phyloP scores from a whole-genome alignment of 2,888 invertebrate genomes.

The Hedya salicella region DNA sequence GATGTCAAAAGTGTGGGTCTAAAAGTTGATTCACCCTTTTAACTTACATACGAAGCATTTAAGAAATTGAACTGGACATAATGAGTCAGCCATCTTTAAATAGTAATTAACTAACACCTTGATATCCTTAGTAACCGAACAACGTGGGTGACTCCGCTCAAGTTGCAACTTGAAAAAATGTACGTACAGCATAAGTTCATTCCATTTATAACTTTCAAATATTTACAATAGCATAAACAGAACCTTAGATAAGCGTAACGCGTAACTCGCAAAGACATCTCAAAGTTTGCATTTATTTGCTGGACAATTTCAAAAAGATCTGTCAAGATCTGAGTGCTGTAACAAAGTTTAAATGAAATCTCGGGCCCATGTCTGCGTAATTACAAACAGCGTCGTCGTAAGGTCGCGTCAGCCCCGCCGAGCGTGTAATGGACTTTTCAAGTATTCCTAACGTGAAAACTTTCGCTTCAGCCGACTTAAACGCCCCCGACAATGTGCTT shows the following conservation, averaged over 20 bases:
- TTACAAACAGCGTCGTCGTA: constrained; percentile 77
- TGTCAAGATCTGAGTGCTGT: constrained; percentile 67
- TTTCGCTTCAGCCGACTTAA: constrained; percentile 75
- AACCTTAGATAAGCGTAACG: neutral
- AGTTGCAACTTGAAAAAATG: too few relatives aligned
- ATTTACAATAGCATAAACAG: neutral
- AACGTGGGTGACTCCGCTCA: too few relatives aligned
- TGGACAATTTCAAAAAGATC: constrained; percentile 68
- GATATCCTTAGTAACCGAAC: too few relatives aligned
- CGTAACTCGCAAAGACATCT: neutral
- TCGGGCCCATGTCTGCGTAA: constrained; percentile 76
- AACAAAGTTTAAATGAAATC: constrained; percentile 81
- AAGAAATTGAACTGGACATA: too few relatives aligned
- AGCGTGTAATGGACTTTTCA: constrained; percentile 83
- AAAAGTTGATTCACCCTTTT: too few relatives aligned
- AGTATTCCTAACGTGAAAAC: constrained; percentile 82
- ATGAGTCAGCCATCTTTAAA: too few relatives aligned
- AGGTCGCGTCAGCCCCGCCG: constrained; percentile 72
- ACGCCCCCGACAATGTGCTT: constrained; percentile 80
- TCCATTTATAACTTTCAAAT: too few relatives aligned
- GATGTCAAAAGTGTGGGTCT: too few relatives aligned
- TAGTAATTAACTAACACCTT: too few relatives aligned
- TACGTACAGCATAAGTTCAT: too few relatives aligned
- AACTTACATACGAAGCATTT: too few relatives aligned
- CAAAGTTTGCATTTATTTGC: constrained; percentile 46